These are phyloP conservation scores for Pachypanchax playfairii DNA, from an alignment of 2,113 vertebrate species.

Conservation along the genomic window DNA sequence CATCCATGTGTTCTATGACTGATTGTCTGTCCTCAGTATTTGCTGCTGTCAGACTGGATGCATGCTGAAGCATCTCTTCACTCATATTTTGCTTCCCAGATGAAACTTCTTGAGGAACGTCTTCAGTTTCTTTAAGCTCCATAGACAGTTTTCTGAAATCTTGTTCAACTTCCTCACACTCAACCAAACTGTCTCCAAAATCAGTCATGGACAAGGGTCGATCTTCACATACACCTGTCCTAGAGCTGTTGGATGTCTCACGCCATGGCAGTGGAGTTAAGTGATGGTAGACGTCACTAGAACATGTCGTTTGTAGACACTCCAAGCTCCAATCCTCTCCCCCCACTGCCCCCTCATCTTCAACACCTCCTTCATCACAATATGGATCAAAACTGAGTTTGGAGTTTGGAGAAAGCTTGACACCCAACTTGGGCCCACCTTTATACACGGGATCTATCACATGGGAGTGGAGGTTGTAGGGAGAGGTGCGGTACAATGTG, in stretches of 20 bases:
- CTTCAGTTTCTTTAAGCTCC: constrained; percentile 54
- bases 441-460: constrained; percentile 64
- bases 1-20: constrained; percentile 54
- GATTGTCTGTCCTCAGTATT: constrained; percentile 6
- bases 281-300: constrained; percentile 16
- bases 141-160: constrained; percentile 70
- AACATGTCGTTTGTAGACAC: constrained; percentile 40
- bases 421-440: constrained; percentile 42
- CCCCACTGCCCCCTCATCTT: constrained; percentile 50
- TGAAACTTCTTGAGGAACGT: constrained; percentile 26
- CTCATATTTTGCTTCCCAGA: constrained; percentile 7
- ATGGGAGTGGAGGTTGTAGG: constrained; percentile 69
- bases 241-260: constrained; percentile 34
- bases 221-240: constrained; percentile 53
- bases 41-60: neutral
- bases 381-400: constrained; percentile 36
- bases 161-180: constrained; percentile 73
- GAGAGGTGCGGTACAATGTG: constrained; percentile 73
- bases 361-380: constrained; percentile 42
- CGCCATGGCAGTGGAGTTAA: constrained; percentile 34
- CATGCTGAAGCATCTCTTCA: constrained; percentile 7
- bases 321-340: constrained; percentile 63
- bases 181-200: constrained; percentile 74
- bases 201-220: constrained; percentile 63
- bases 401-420: constrained; percentile 27